Evolutionary conservation across 2,888 invertebrate genomes (phyloP), one percentile per base, ranked within the genome.

Genomic region (Bellardia bayeri): DNA sequence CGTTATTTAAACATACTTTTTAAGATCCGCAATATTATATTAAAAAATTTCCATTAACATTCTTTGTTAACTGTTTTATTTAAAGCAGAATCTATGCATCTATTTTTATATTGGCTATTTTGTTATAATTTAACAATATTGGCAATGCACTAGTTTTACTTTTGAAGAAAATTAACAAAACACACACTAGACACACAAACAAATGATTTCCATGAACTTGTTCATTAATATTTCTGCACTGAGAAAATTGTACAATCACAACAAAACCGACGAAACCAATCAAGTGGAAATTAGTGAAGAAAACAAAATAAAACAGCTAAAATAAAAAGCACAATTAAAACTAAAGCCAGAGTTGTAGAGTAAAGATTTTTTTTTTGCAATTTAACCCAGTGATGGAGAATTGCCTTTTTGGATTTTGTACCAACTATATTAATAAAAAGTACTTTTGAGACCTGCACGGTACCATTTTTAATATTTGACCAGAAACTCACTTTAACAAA

Each of bases 271-370:
- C 45, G 16, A n/a, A 56, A 16, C 8, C 30, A 84, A 78, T 63
- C 82, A 78, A 68, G 23, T 63, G 51, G 56, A 76, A 71, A 74
- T 61, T 45, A 37, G 11, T 30, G 16, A 78, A 81, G 42, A 68
- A 51, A 54, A 56, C 8, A 37, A 69, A 54, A 56, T 4, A 37
- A 69, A 66, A 61, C 23, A 37, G 37, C 37, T 58, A 51, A 11
- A 13, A 45, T 13, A 56, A 64, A 64, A 30, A 9, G 33, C 2
- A 11, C 9, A 54, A 69, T 69, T 63, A 40, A 61, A 58, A 49
- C n/a, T 40, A 0, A 16, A 58, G 37, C n/a, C 16, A 40, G 11
- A 13, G 6, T 6, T 37, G 37, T 37, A 37, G 37, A 56, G 14
- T 58, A 23, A 1, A 23, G 23, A 23, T 23, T 23, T 13, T 51